Evolutionary conservation across 1,140 invertebrate genomes (phyloP), one percentile per base, ranked within the genome.

Genomic region (Ostrea denselamellosa): DNA sequence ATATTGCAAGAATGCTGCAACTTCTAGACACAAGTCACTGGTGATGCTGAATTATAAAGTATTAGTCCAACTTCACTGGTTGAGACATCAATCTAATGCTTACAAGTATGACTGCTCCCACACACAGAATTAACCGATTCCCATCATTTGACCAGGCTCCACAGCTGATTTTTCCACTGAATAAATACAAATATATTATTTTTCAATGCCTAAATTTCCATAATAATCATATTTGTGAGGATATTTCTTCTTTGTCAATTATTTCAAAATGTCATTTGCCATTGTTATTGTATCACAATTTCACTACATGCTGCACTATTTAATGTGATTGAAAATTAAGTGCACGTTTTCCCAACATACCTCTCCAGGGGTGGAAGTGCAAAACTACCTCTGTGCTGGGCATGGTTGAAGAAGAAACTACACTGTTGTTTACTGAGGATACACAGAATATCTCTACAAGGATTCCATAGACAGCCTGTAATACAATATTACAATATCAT

Each of bases 141-240:
- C 93, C 93, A 92, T 94, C 92, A 51, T 88, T 81, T 44, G 90
- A 90, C 93, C 93, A 94, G 34, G 90, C 90, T 9, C 93, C 93
- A 91, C 93, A 93, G 1, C 87, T 88, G 22, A 94, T 93, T 89
- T 92, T 93, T 25, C 91, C 93, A 86, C 93, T 94, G 85, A 22
- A 92, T 92, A 53, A 87, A 77, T 10, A 56, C 34, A 86, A 28
- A 19, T n/a, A 7, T 83, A 19, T 44, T 51, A 53, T 12, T 62
- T 62, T 17, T 62, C 17, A 7, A 62, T 0, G 7, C 17, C 56
- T 81, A 3, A 19, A 17, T 25, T 81, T 19, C 34, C 25, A 81
- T 62, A 62, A 62, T 62, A 62, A 17, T 62, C 17, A 62, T 2
- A 19, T n/a, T 62, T 19, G 17, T 62, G n/a, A 3, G 34, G 34